phyloP scores from a whole-genome alignment of 2,797 vertebrate genomes.

The Alosa sapidissima region DNA sequence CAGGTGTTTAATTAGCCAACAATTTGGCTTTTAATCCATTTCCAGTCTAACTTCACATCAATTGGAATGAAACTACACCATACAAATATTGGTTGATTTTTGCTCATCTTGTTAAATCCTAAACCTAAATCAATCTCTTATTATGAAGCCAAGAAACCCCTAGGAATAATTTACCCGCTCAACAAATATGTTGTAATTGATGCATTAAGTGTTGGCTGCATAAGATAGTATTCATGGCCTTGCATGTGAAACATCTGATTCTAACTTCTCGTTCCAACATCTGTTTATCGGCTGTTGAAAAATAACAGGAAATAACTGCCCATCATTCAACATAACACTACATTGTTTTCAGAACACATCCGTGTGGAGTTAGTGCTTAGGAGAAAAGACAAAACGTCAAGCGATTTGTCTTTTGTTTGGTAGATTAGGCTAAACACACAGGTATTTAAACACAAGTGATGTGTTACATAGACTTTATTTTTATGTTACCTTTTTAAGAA shows the following conservation, averaged over 20 bases:
- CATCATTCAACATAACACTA: constrained; percentile 31
- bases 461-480: not conserved
- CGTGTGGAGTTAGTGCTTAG: not conserved
- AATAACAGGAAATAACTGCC: constrained; percentile 58
- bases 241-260: constrained; percentile 20
- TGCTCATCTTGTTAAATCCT: not conserved
- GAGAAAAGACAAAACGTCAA: not conserved
- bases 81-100: not conserved
- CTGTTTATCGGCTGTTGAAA: constrained; percentile 28
- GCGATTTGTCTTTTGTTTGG: not conserved
- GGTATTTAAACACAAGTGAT: not conserved
- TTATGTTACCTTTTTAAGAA: not conserved
- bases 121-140: not conserved
- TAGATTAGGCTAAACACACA: not conserved
- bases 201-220: constrained; percentile 9
- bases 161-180: not conserved
- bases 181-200: not conserved
- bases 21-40: not conserved
- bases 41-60: not conserved
- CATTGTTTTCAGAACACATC: constrained; percentile 38
- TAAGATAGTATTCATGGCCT: not conserved
- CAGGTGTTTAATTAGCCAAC: not conserved
- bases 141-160: not conserved
- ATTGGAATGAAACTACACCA: not conserved
- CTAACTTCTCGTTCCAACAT: constrained; percentile 4